Conservation (phyloP, 2,888 invertebrate species). For the Trissoscelio sp. region DNA sequence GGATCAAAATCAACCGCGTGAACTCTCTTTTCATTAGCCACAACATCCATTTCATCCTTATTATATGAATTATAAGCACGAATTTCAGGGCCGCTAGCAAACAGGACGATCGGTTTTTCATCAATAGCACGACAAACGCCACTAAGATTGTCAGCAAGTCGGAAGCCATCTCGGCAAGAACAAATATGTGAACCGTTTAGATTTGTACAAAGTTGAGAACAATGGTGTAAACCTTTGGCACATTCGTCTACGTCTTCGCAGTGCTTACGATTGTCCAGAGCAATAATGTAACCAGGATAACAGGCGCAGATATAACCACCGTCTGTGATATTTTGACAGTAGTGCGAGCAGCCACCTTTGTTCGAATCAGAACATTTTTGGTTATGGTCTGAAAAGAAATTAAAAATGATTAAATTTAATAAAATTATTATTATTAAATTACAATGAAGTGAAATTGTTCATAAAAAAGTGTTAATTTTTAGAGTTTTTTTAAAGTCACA, state of each 20-base stretch:
- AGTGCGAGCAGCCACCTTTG: constrained; percentile 95
- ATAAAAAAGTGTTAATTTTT: not conserved
- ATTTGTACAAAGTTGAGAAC: constrained; percentile 97
- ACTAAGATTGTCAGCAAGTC: constrained; percentile 89
- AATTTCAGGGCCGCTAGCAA: constrained; percentile 94
- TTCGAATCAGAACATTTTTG: constrained; percentile 82
- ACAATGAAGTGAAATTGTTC: not conserved
- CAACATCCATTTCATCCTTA: constrained; percentile 90
- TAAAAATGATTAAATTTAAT: not conserved
- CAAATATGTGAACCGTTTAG: constrained; percentile 95
- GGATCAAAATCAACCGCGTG: constrained; percentile 96
- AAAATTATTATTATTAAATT: too few species aligned
- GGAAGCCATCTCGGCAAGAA: constrained; percentile 92
- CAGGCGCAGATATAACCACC: constrained; percentile 96
- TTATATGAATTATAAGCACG: constrained; percentile 88
- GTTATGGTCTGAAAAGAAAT: constrained; percentile 80
- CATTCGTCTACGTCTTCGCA: constrained; percentile 97
- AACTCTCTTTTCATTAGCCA: constrained; percentile 93
- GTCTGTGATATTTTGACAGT: constrained; percentile 93
- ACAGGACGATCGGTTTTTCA: constrained; percentile 87
- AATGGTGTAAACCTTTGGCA: constrained; percentile 91
- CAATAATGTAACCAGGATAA: constrained; percentile 93
- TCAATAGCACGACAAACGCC: constrained; percentile 92
- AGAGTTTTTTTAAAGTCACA: not conserved
- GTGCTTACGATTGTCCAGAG: constrained; percentile 90